These are phyloP conservation scores for Coelopa pilipes DNA, from an alignment of 2,888 invertebrate species.

Conservation along the genomic window DNA sequence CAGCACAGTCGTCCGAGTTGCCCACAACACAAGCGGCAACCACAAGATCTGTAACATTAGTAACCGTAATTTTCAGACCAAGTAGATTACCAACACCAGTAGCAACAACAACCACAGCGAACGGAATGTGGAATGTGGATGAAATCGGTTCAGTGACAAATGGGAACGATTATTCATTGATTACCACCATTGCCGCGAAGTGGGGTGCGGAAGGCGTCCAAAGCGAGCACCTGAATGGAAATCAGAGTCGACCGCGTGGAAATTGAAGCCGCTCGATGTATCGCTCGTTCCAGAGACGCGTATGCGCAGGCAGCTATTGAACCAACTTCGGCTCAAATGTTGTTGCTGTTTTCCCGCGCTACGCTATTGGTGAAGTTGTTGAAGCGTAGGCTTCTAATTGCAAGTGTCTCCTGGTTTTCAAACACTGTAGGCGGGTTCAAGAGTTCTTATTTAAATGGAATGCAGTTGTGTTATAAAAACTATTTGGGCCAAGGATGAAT, in stretches of 20 bases:
- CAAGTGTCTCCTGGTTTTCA: too few relatives aligned
- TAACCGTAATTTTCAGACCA: neutral
- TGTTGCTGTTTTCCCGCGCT: too few relatives aligned
- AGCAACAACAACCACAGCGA: neutral
- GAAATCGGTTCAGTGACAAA: slow-evolving; percentile 44
- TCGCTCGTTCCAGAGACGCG: neutral
- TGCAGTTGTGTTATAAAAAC: too few relatives aligned
- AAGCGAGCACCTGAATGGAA: too few relatives aligned
- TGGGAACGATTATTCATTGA: slow-evolving; percentile 39
- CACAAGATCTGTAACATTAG: too few relatives aligned
- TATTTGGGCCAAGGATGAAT: too few relatives aligned
- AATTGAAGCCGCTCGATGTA: neutral
- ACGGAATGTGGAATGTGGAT: neutral
- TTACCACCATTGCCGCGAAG: slow-evolving; percentile 4
- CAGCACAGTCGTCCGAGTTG: neutral
- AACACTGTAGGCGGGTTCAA: too few relatives aligned
- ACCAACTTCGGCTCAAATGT: too few relatives aligned
- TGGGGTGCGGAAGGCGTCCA: neutral
- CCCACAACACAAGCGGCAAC: neutral
- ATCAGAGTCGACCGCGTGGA: neutral
- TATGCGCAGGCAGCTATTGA: neutral
- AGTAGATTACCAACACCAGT: neutral
- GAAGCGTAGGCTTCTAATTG: neutral
- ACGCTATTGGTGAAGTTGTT: neutral
- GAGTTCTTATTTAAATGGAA: too few relatives aligned